Evolutionary conservation across 1,140 invertebrate genomes (phyloP).

Genomic region (Andricus grossulariae): DNA sequence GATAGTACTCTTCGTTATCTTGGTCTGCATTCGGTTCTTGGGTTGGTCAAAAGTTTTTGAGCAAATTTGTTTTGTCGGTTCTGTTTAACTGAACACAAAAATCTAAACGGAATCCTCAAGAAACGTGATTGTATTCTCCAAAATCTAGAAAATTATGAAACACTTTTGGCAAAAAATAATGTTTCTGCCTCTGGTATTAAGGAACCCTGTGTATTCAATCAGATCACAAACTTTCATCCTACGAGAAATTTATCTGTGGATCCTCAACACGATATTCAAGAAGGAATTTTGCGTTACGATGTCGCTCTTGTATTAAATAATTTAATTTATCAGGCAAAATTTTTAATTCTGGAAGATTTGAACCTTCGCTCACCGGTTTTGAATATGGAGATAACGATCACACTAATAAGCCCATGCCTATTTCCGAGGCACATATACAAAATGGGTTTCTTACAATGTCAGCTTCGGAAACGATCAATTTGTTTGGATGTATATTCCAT

Average conservation of each 20-base stretch:
- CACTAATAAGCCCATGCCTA: conserved; percentile 39
- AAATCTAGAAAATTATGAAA: conserved; percentile 43
- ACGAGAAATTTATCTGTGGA: too few relatives aligned
- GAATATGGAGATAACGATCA: conserved; percentile 33
- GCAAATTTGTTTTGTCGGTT: too few relatives aligned
- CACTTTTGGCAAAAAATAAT: conserved; percentile 41
- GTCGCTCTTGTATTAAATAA: conserved; percentile 34
- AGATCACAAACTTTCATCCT: too few relatives aligned
- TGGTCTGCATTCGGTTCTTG: too few relatives aligned
- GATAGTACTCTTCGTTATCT: conserved; percentile 38
- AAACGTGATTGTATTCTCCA: conserved; percentile 48
- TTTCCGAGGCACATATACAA: too few relatives aligned
- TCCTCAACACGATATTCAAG: too few relatives aligned
- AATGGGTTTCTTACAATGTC: conserved; percentile 38
- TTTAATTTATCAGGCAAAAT: conserved; percentile 40
- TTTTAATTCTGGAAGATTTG: conserved; percentile 43
- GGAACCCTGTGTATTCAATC: conserved; percentile 38
- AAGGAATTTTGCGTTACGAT: too few relatives aligned
- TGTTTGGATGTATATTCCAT: conserved; percentile 33
- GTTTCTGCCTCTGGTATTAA: conserved; percentile 39
- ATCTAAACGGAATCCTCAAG: conserved; percentile 40
- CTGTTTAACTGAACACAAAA: too few relatives aligned
- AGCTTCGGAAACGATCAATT: conserved; percentile 35
- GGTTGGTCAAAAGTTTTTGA: too few relatives aligned
- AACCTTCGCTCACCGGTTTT: conserved; percentile 40